phyloP scores from a whole-genome alignment of 2,888 invertebrate genomes.

The Mechanitis mazaeus region DNA sequence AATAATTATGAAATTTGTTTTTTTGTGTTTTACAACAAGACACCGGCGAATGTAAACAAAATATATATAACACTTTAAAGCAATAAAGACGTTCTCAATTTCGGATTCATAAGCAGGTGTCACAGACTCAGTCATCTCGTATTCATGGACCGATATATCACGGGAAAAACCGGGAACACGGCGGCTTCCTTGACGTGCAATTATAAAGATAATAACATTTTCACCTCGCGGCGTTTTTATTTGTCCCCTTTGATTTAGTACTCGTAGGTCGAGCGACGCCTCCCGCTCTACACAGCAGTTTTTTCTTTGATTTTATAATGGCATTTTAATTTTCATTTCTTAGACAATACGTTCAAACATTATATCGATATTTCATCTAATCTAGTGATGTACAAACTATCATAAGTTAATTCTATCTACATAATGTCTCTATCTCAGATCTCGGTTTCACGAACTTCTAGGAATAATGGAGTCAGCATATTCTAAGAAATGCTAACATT shows the following conservation, averaged over 20 bases:
- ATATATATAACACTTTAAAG: constrained; percentile 11
- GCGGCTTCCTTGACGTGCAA: constrained; percentile 70
- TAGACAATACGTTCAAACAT: constrained; percentile 2
- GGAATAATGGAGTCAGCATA: constrained; percentile 14
- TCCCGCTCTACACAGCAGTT: constrained; percentile 25
- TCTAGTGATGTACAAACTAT: too few species aligned
- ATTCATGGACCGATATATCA: constrained; percentile 76
- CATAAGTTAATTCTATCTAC: not conserved
- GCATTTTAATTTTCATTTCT: not conserved
- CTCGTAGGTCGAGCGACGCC: constrained; percentile 43
- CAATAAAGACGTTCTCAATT: constrained; percentile 39
- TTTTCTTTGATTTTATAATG: too few species aligned
- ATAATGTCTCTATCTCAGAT: constrained; percentile 8
- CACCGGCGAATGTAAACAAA: constrained; percentile 13
- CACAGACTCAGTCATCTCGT: constrained; percentile 58
- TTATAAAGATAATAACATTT: constrained; percentile 77
- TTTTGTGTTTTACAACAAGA: constrained; percentile 1
- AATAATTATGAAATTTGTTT: too few species aligned
- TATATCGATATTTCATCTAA: too few species aligned
- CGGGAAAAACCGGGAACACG: constrained; percentile 45
- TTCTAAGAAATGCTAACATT: constrained; percentile 14
- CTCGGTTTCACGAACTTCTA: constrained; percentile 10
- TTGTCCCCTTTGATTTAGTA: constrained; percentile 69
- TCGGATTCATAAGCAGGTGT: constrained; percentile 72
- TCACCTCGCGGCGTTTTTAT: constrained; percentile 72